These are phyloP conservation scores for Homarus gammarus DNA, from an alignment of 2,888 invertebrate species.

Conservation along the genomic window DNA sequence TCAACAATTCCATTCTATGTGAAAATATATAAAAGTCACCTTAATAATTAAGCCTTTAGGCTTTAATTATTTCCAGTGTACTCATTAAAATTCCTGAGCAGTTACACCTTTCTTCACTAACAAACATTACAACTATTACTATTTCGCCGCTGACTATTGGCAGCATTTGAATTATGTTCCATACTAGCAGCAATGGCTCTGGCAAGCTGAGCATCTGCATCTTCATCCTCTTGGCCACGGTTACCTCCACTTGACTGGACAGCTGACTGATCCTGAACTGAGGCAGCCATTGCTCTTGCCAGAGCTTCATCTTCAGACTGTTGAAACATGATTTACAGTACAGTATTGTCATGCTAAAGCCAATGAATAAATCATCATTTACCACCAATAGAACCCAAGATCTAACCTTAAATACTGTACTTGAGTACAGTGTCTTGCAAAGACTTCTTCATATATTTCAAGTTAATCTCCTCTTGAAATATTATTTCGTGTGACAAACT, in stretches of 20 bases:
- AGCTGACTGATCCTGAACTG: constrained; percentile 41
- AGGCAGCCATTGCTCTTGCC: constrained; percentile 64
- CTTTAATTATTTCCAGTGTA: too few relatives aligned
- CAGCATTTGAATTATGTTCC: constrained; percentile 1
- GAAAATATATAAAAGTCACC: background rate
- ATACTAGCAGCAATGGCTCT: constrained; percentile 72
- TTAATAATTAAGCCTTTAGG: too few relatives aligned
- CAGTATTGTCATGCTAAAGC: too few relatives aligned
- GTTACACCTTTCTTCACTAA: background rate
- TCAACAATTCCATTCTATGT: background rate
- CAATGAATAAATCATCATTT: too few relatives aligned
- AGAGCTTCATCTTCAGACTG: constrained; percentile 65
- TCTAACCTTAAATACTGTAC: too few relatives aligned
- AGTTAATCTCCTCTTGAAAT: too few relatives aligned
- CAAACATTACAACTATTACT: constrained; percentile 49
- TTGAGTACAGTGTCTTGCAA: too few relatives aligned
- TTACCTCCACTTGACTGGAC: background rate
- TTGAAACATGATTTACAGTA: background rate
- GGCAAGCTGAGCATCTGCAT: constrained; percentile 61
- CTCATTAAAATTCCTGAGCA: background rate
- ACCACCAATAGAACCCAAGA: too few relatives aligned
- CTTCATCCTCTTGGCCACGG: background rate
- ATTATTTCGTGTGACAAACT: too few relatives aligned
- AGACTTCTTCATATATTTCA: too few relatives aligned
- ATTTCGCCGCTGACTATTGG: constrained; percentile 8